Evolutionary conservation across 2,113 vertebrate genomes (phyloP), one percentile per base, ranked within the genome.

Genomic region (Hirundichthys speculiger): DNA sequence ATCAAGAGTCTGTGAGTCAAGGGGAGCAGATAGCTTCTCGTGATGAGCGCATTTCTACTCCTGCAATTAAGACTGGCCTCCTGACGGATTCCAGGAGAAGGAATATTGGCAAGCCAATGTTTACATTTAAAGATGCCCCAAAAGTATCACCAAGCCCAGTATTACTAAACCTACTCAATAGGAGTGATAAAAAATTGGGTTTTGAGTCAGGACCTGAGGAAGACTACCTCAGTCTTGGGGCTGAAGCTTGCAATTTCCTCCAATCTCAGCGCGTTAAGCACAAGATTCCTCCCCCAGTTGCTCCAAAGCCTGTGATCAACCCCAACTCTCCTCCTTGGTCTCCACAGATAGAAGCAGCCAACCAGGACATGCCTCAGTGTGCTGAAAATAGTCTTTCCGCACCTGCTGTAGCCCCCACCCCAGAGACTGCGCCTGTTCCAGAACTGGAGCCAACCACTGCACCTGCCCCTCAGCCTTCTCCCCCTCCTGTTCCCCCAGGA

Each of bases 191-290:
- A 83, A 92, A 91, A 67, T 69, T 92, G 43, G 96, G 95, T 39
- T 95, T 94, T 72, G 97, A 99, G 74, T 96, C 94, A 6, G 95
- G 95, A 64, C 93, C 94, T 0, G 98, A 99, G 79, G 98, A 99
- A 88, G 98, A 99, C 92, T 98, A 98, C 91, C 95, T 99, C 76
- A 99, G 97, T 59, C 88, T 99, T 56, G 98, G 98, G 22, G 98
- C 98, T 39, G 98, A 99, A 91, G 98, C 98, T 66, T 99, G 96
- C 70, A 99, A 99, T 85, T 99, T 99, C 80, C 94, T 99, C 88
- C 98, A 98, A 68, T 83, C 91, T 63, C 70, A 93, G 64, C 73
- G 88, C 41, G 79, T 92, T 30, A 98, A 96, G 78, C 93, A 93
- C 43, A 99, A 98, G 91, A 92, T 86, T 42, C 97, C 98, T 57